phyloP scores from a whole-genome alignment of 2,888 invertebrate species.

The Agonopterix subpropinquella region DNA sequence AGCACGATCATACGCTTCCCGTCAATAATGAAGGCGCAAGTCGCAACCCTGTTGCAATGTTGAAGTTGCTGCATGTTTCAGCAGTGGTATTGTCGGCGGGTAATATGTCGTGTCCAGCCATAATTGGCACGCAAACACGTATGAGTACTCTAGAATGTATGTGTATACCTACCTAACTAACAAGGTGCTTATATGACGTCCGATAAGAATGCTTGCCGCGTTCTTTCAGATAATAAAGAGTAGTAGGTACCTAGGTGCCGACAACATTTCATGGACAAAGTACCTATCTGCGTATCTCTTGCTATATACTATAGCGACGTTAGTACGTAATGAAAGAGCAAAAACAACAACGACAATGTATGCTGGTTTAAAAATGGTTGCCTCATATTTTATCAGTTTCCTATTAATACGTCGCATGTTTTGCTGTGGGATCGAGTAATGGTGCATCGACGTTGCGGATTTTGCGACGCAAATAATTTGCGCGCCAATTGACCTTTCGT shows the following conservation, averaged over 20 bases:
- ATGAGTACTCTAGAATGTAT: neutral
- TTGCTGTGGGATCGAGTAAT: conserved; percentile 28
- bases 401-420: neutral
- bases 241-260: neutral
- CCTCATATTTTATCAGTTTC: no score
- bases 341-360: neutral
- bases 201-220: conserved; percentile 37
- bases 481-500: conserved; percentile 76
- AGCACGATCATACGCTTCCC: conserved; percentile 28
- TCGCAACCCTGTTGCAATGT: conserved; percentile 4
- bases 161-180: neutral
- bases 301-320: neutral
- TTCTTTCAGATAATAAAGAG: conserved; percentile 7
- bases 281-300: no score
- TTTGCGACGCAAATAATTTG: conserved; percentile 75
- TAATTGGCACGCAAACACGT: neutral
- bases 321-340: neutral
- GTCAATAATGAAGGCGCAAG: neutral
- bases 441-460: conserved; percentile 54
- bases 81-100: neutral
- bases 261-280: no score
- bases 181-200: conserved; percentile 16
- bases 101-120: neutral
- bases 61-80: neutral
- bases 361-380: neutral